Evolutionary conservation across 2,888 invertebrate genomes (phyloP).

Genomic region (Drosophila basisetae): DNA sequence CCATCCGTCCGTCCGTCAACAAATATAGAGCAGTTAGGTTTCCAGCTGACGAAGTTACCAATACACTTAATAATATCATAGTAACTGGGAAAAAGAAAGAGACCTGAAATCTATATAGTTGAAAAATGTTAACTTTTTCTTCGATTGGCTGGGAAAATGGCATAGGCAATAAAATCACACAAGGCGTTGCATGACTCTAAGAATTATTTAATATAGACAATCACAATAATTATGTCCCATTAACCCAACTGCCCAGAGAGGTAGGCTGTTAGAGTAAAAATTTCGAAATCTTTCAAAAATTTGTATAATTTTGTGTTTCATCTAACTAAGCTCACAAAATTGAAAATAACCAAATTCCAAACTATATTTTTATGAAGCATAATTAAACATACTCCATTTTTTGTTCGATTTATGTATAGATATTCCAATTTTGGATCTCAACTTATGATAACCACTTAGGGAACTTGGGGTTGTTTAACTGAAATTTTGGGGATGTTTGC

Average conservation of each 20-base stretch:
- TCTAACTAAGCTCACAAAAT: neutral
- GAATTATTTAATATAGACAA: neutral
- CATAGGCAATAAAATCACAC: neutral
- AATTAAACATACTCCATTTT: too few relatives aligned
- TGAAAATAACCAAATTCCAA: neutral
- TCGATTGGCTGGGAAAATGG: neutral
- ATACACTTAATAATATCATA: conserved; percentile 18
- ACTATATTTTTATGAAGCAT: too few relatives aligned
- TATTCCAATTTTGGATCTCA: neutral
- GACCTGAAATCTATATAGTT: neutral
- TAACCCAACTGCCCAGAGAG: neutral
- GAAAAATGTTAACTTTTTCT: neutral
- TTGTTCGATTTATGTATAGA: neutral
- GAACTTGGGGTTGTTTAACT: neutral
- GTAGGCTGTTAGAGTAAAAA: neutral
- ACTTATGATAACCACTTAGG: neutral
- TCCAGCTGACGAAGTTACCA: neutral
- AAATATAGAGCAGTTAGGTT: conserved; percentile 10
- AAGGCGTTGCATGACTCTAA: neutral
- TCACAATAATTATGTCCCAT: neutral
- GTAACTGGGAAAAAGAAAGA: neutral
- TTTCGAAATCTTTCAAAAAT: neutral
- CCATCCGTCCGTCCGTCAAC: neutral
- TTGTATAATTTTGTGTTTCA: neutral
- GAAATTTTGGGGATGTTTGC: neutral